Percentiles rank a stretch among this genome's conserved stretches.
Conservation (phyloP, 2,888 invertebrate species). For the Gasteruption jaculator region DNA sequence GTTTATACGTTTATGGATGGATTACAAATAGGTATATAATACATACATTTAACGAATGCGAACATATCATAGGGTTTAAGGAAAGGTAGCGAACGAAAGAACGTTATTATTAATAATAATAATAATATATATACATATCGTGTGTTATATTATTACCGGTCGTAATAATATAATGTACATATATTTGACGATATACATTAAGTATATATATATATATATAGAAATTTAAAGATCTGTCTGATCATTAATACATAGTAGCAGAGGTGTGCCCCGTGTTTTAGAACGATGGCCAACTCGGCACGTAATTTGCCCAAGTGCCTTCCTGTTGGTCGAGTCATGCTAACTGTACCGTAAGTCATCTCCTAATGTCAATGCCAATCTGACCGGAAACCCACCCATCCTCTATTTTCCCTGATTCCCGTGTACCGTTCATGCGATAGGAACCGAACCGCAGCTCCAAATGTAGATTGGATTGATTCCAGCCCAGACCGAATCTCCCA, state of each 20-base stretch:
- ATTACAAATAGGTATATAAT: too few species aligned
- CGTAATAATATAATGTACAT: too few species aligned
- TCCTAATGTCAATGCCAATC: slow-evolving; percentile 32
- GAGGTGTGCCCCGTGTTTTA: slow-evolving; percentile 42
- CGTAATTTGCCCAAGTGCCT: slow-evolving; percentile 51
- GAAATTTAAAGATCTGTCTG: too few species aligned
- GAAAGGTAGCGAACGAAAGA: too few species aligned
- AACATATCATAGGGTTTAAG: slow-evolving; percentile 50
- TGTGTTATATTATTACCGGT: too few species aligned
- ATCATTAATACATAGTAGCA: too few species aligned
- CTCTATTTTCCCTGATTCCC: too few species aligned
- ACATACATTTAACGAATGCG: slow-evolving; percentile 43
- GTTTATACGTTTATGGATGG: too few species aligned
- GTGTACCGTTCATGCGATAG: background rate
- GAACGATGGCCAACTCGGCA: slow-evolving; percentile 48
- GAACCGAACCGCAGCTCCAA: background rate
- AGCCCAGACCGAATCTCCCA: slow-evolving; percentile 19
- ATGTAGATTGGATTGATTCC: background rate
- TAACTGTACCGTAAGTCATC: slow-evolving; percentile 37
- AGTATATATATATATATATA: too few species aligned
- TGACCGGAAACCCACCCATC: slow-evolving; percentile 13
- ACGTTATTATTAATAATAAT: too few species aligned
- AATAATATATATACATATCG: too few species aligned
- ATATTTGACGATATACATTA: too few species aligned
- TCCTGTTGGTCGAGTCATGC: slow-evolving; percentile 49